Conservation (phyloP, 2,113 vertebrate genomes). For the Sorex araneus region DNA sequence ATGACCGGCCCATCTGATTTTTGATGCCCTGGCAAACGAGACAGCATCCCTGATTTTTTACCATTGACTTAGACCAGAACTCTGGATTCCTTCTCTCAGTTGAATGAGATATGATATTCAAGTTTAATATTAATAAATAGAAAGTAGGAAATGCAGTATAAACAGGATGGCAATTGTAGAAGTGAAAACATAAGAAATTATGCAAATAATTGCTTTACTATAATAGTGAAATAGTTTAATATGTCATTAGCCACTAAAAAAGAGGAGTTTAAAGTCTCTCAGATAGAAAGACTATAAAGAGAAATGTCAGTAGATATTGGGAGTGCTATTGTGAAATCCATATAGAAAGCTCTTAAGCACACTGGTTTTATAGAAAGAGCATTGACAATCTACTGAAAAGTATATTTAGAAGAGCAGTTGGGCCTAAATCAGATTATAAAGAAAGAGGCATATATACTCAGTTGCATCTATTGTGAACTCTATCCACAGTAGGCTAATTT, state of each 20-base stretch:
- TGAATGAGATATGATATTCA: too few relatives aligned
- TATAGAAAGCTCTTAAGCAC: not conserved
- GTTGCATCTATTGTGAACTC: not conserved
- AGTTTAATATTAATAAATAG: too few relatives aligned
- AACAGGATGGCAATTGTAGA: not conserved
- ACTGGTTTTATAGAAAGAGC: not conserved
- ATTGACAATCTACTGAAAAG: not conserved
- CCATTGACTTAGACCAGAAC: too few relatives aligned
- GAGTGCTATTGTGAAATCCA: not conserved
- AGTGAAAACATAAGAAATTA: not conserved
- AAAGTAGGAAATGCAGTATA: not conserved
- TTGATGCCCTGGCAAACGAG: too few relatives aligned
- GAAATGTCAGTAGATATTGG: not conserved
- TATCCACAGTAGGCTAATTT: not conserved
- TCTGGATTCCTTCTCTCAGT: too few relatives aligned
- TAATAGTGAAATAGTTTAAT: not conserved
- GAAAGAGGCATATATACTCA: not conserved
- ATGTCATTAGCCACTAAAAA: conserved; percentile 7
- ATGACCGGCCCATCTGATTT: too few relatives aligned
- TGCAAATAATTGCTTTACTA: not conserved
- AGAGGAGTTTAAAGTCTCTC: not conserved
- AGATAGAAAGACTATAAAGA: not conserved
- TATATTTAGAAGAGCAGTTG: not conserved
- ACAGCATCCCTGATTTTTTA: too few relatives aligned
- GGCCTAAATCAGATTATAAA: not conserved